Conservation (phyloP, 35 echinoderm and acorn worm genomes). For the Apostichopus californicus region DNA sequence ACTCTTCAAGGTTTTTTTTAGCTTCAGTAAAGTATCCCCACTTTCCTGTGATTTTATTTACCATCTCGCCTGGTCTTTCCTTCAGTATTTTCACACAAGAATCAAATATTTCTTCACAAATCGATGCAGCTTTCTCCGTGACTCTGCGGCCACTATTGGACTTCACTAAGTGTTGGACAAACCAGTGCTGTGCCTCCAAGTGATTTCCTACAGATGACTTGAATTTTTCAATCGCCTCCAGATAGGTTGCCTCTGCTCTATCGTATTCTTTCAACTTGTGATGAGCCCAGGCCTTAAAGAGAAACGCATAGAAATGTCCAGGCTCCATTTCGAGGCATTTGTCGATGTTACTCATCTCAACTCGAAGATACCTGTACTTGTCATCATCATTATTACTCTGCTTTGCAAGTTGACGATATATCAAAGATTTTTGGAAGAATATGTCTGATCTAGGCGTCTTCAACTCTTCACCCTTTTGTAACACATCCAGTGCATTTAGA, state of each 20-base stretch:
- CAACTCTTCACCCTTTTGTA: background rate
- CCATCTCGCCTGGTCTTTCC: no score
- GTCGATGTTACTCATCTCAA: background rate
- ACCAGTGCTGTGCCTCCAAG: background rate
- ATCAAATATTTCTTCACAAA: no score
- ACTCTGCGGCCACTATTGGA: background rate
- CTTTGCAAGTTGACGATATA: background rate
- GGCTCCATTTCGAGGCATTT: slow-evolving; percentile 8
- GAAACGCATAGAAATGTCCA: background rate
- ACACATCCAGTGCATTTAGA: background rate
- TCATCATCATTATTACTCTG: background rate
- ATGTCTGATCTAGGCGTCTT: background rate
- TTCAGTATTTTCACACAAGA: no score
- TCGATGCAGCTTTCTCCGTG: no score
- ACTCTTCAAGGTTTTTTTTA: no score
- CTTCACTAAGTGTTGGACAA: background rate
- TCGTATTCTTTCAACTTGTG: background rate
- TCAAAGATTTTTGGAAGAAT: background rate
- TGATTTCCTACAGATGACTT: background rate
- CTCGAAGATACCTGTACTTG: background rate
- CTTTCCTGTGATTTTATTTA: no score
- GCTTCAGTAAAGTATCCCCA: no score
- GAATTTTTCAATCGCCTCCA: background rate
- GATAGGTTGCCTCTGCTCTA: background rate
- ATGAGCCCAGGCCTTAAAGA: background rate